Conservation (phyloP, 2,888 invertebrate genomes). For the Eretmocerus hayati region DNA sequence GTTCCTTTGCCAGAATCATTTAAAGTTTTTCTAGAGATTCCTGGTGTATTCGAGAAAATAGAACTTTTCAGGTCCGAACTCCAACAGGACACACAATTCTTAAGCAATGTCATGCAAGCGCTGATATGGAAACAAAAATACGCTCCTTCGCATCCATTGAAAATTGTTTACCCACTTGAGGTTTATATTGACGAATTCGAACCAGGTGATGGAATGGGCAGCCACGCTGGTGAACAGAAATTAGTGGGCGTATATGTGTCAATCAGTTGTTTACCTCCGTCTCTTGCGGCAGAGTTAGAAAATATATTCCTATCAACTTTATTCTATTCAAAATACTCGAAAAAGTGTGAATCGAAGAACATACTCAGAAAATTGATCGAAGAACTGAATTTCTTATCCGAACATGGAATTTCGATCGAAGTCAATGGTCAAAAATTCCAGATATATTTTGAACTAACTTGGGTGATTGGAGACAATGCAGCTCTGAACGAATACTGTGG, state of each 20-base stretch:
- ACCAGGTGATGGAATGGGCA: neutral
- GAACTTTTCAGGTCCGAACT: neutral
- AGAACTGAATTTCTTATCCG: neutral
- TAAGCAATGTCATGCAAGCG: neutral
- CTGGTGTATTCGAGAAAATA: neutral
- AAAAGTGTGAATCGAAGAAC: neutral
- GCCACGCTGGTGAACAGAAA: neutral
- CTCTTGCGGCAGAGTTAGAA: neutral
- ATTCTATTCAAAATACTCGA: neutral
- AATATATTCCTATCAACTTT: neutral
- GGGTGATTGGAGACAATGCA: neutral
- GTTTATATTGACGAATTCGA: neutral
- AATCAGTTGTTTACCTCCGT: neutral
- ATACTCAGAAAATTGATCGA: neutral
- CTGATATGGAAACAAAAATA: no score
- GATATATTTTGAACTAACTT: neutral
- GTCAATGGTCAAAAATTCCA: neutral
- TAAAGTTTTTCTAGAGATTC: neutral
- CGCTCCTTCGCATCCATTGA: no score
- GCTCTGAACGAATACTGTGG: neutral
- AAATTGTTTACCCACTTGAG: constrained; percentile 39
- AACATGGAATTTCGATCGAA: neutral
- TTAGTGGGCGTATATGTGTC: neutral
- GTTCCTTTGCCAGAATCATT: neutral
- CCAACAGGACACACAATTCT: neutral